Evolutionary conservation across 2,797 vertebrate genomes (phyloP).

Genomic region (Lepilemur septentrionalis): DNA sequence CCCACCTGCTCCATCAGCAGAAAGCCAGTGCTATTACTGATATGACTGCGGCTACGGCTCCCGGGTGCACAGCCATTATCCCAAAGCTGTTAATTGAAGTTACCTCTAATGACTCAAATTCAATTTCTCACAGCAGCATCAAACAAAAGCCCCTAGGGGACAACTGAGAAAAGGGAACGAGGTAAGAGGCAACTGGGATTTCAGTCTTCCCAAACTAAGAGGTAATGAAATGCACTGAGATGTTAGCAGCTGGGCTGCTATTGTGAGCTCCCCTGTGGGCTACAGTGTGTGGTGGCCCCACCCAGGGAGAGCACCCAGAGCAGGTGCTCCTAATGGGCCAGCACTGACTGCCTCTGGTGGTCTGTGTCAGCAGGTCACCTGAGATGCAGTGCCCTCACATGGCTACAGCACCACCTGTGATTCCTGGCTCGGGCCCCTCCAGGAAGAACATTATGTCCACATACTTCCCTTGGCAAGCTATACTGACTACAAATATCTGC

Average conservation of each 20-base stretch:
- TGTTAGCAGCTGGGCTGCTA: neutral
- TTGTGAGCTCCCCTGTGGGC: neutral
- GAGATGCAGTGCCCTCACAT: neutral
- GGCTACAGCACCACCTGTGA: neutral
- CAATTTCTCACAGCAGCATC: constrained; percentile 75
- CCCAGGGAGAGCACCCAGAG: neutral
- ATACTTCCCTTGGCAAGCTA: neutral
- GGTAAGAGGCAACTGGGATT: constrained; percentile 74
- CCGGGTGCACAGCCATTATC: constrained; percentile 66
- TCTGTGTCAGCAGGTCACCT: neutral
- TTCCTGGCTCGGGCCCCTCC: neutral
- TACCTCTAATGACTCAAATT: constrained; percentile 77
- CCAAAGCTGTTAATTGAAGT: constrained; percentile 76
- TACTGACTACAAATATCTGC: neutral
- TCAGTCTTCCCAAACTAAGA: constrained; percentile 51
- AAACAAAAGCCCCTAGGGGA: constrained; percentile 66
- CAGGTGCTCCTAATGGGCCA: neutral
- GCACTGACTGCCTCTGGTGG: neutral
- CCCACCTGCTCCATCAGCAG: constrained; percentile 56
- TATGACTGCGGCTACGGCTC: neutral
- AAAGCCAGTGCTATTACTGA: neutral
- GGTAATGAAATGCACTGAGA: constrained; percentile 54
- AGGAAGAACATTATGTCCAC: neutral
- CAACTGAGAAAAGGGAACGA: constrained; percentile 47
- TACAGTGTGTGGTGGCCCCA: neutral